Base-by-base conservation (phyloP, 2,113 vertebrate genomes). In the Elanus axillaris region DNA sequence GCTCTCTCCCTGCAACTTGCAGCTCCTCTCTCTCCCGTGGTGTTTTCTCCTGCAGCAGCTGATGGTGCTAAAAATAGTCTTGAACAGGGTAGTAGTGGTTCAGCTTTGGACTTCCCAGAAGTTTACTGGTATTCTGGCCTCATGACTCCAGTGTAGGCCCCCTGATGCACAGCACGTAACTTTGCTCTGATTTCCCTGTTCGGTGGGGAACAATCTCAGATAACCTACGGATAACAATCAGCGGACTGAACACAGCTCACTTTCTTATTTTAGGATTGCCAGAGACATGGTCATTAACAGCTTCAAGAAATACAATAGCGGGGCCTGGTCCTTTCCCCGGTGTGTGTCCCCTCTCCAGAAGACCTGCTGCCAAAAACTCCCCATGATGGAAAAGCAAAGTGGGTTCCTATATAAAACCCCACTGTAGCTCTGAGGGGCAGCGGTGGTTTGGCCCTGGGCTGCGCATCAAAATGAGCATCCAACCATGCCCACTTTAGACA, bases 241-340 rank as follows among this genome's bases (percentile, higher is more conserved):
- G 76, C 5, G 1, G 36, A 22, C 45, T 16, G 34, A 36, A n/a
- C 53, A 58, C 36, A 69, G 72, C 42, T 90, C 40, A 1, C 85
- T 93, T 94, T 92, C 95, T 96, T 92, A 92, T 95, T 96, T 97
- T 94, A 96, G 85, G 90, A 56, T 94, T 78, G 63, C 76, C 86
- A 14, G n/a, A 67, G 82, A 71, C 29, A 3, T 3, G 23, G 42
- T 59, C 68, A 40, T 74, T 82, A 93, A 64, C 23, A 56, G 64
- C 67, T 74, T 38, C 43, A 36, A 94, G 84, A 84, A 93, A 91
- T 42, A 96, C 84, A 96, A 89, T 84, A 94, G 58, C 72, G 96
- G 68, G 43, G 40, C 60, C 68, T 87, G 72, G 72, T 84, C 88
- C 82, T 95, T 75, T 88, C 82, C 74, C 5, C 3, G 8, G 60